Percentiles rank a stretch among this genome's conserved stretches.
These are phyloP conservation scores for Aramus guarauna DNA, from an alignment of 2,113 vertebrate genomes.

Conservation along the genomic window DNA sequence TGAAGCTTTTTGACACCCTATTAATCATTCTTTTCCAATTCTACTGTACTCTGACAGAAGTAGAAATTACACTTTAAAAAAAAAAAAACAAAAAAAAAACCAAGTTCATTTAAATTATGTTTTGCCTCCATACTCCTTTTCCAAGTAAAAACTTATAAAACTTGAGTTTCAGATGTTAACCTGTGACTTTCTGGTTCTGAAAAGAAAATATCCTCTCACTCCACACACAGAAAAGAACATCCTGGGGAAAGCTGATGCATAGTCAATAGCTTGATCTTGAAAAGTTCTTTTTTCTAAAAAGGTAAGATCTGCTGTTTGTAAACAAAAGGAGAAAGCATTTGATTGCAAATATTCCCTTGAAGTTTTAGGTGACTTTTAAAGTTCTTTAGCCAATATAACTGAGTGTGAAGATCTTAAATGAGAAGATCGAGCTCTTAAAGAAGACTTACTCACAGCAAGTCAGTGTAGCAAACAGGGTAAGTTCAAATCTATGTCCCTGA, in stretches of 20 bases:
- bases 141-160: not conserved
- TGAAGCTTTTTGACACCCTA: not conserved
- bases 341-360: not conserved
- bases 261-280: not conserved
- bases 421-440: not conserved
- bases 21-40: not conserved
- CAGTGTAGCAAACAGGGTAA: not conserved
- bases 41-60: not conserved
- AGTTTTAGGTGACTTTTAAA: not conserved
- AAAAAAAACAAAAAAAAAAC: too few species aligned
- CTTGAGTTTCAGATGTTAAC: not conserved
- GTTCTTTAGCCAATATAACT: not conserved
- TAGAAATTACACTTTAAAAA: not conserved
- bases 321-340: not conserved
- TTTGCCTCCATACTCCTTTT: not conserved
- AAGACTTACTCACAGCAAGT: not conserved
- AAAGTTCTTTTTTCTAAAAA: not conserved
- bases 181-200: not conserved
- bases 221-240: not conserved
- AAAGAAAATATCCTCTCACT: not conserved
- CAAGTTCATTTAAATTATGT: not conserved
- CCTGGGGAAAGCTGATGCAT: accelerated
- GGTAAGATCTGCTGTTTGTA: not conserved
- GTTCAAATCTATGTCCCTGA: not conserved
- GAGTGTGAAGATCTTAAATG: not conserved